A percentile compares a stretch with the other conserved stretches of the same genome.
These are phyloP conservation scores for Brachyistius frenatus DNA, from an alignment of 2,113 vertebrate genomes.

Conservation along the genomic window DNA sequence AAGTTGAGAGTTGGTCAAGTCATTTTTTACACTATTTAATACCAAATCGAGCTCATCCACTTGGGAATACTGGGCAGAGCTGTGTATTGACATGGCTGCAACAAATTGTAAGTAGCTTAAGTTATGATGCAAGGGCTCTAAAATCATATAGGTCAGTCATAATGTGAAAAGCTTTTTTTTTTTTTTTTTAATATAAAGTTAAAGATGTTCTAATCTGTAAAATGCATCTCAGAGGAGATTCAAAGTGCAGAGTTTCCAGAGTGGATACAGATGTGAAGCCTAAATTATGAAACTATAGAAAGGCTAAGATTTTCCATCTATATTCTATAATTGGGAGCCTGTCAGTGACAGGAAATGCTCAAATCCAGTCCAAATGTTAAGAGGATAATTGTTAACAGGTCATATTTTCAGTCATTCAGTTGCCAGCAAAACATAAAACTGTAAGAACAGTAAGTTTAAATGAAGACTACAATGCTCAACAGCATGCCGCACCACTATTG, in stretches of 20 bases:
- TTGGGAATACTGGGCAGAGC: not conserved
- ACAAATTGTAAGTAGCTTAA: not conserved
- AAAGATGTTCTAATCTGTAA: not conserved
- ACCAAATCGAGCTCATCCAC: not conserved
- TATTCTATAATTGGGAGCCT: not conserved
- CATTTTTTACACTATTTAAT: not conserved
- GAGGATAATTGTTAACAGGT: not conserved
- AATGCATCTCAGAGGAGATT: not conserved
- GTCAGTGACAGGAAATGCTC: too few species aligned
- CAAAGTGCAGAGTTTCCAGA: not conserved
- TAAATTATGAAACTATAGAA: not conserved
- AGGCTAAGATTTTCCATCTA: not conserved
- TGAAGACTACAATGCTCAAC: too few species aligned
- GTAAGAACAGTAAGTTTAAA: not conserved
- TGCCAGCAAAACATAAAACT: not conserved
- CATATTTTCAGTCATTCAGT: not conserved
- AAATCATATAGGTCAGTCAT: not conserved
- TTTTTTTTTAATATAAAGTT: not conserved
- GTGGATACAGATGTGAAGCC: not conserved
- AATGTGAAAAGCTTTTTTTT: not conserved
- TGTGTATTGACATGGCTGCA: not conserved
- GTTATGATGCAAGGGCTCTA: not conserved
- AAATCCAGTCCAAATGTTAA: too few species aligned
- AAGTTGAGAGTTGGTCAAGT: conserved; percentile 26
- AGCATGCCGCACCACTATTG: too few species aligned